phyloP scores from a whole-genome alignment of 2,797 vertebrate species.

The Nothura maculosa region DNA sequence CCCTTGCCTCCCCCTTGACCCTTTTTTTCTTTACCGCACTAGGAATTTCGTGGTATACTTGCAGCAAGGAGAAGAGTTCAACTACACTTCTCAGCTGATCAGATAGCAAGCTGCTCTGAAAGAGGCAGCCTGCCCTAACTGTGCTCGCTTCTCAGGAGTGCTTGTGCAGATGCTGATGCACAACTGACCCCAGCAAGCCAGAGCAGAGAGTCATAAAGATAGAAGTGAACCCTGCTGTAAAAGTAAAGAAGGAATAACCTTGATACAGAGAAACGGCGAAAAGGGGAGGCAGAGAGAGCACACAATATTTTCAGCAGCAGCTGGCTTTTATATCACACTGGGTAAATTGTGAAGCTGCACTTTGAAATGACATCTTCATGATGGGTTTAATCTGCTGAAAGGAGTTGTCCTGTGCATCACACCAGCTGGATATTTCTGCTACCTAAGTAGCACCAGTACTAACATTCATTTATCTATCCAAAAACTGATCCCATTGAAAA shows the following conservation, averaged over 20 bases:
- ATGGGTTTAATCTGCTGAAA: neutral
- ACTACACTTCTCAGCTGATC: neutral
- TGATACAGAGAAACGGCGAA: neutral
- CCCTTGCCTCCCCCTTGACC: neutral
- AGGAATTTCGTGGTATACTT: neutral
- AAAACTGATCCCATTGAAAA: neutral
- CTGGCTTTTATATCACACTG: neutral
- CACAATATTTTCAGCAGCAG: neutral
- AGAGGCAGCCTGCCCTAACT: neutral
- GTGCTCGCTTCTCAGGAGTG: neutral
- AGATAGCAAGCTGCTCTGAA: neutral
- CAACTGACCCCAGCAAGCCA: neutral
- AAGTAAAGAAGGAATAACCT: neutral
- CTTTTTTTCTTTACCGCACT: neutral
- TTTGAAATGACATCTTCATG: neutral
- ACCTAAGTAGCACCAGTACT: slow-evolving; percentile 26
- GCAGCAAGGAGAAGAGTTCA: neutral
- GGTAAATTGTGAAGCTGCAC: neutral
- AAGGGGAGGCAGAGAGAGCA: neutral
- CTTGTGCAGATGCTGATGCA: neutral
- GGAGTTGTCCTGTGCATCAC: neutral
- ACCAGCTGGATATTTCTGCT: neutral
- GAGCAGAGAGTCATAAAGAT: neutral
- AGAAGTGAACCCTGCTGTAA: neutral
- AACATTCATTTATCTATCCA: neutral